These are phyloP conservation scores for Ceuthmochares aereus DNA, from an alignment of 2,113 vertebrate species.

Conservation along the genomic window DNA sequence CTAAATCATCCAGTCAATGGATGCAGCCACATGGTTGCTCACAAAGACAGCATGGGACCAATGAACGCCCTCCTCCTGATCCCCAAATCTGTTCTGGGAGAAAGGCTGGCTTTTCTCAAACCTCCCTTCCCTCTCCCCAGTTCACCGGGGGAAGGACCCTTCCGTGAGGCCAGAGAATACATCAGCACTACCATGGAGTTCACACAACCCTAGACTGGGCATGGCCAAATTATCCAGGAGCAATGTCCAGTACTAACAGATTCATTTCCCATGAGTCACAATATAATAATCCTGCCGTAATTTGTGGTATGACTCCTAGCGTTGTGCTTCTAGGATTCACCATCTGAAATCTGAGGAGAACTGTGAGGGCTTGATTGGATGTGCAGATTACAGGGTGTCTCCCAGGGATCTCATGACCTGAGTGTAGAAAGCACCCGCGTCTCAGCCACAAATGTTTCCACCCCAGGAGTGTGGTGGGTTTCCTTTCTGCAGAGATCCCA, in stretches of 20 bases:
- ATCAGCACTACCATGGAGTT: neutral
- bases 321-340: constrained; percentile 12
- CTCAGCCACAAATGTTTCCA: neutral
- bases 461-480: neutral
- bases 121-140: accelerated
- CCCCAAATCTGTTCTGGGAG: neutral
- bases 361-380: neutral
- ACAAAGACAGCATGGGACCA: neutral
- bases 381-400: neutral
- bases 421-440: neutral
- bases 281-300: neutral
- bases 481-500: constrained; percentile 43
- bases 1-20: neutral
- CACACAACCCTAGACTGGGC: neutral
- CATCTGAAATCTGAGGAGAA: constrained; percentile 39
- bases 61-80: neutral
- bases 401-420: neutral
- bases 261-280: constrained; percentile 44
- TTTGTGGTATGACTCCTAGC: neutral
- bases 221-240: neutral
- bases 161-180: neutral
- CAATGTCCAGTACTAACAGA: constrained; percentile 14
- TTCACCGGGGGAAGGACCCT: neutral
- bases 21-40: neutral
- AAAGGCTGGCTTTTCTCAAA: neutral